Percentiles rank a stretch among this genome's conserved stretches.
Conservation (phyloP, 2,888 invertebrate genomes). For the Graphium colonna region DNA sequence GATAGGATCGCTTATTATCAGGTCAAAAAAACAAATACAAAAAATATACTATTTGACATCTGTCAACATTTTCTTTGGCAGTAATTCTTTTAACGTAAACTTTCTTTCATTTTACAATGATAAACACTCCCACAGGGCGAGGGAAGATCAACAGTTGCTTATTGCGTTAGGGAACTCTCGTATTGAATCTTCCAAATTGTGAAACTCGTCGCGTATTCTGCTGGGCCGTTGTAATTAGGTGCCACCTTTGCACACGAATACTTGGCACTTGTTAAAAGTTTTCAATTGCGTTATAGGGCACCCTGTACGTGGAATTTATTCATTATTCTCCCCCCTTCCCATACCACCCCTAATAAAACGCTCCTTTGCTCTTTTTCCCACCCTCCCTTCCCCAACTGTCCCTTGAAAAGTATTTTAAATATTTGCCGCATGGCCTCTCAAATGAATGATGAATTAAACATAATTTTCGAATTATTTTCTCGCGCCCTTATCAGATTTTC, state of each 20-base stretch:
- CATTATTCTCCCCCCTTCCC: constrained; percentile 68
- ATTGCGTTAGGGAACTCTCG: constrained; percentile 67
- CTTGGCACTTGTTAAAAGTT: constrained; percentile 79
- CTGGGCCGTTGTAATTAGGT: constrained; percentile 68
- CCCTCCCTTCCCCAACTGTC: constrained; percentile 43
- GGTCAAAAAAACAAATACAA: no score
- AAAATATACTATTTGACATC: no score
- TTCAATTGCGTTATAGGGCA: constrained; percentile 77
- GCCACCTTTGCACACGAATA: constrained; percentile 79
- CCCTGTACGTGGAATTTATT: constrained; percentile 75
- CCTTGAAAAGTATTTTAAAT: constrained; percentile 71
- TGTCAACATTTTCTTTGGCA: no score
- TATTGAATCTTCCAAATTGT: constrained; percentile 65
- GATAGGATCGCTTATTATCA: no score
- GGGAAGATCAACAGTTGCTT: constrained; percentile 50
- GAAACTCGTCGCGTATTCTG: constrained; percentile 70
- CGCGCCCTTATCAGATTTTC: constrained; percentile 44
- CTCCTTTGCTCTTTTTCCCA: constrained; percentile 67
- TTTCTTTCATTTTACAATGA: no score
- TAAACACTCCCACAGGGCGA: constrained; percentile 18
- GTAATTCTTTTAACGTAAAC: no score
- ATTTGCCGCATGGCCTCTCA: constrained; percentile 69
- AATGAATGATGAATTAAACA: constrained; percentile 73
- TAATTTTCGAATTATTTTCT: constrained; percentile 61
- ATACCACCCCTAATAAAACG: constrained; percentile 65